Evolutionary conservation across 1,140 invertebrate species (phyloP).

Genomic region (Brachionus plicatilis): DNA sequence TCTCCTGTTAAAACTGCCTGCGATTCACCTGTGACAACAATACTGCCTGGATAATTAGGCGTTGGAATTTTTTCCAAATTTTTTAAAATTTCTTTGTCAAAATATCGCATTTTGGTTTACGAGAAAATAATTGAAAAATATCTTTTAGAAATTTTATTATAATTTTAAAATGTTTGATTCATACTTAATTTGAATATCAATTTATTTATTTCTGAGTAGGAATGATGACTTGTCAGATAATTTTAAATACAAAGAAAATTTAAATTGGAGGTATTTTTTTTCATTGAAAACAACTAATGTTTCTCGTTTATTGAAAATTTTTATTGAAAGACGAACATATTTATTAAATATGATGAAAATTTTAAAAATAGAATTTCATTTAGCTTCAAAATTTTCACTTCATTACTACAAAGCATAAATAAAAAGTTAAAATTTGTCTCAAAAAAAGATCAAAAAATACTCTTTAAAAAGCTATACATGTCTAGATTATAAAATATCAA

Average conservation of each 20-base stretch:
- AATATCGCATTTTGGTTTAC: background rate
- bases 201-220: background rate
- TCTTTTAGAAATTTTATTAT: background rate
- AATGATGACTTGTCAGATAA: background rate
- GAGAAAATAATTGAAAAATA: background rate
- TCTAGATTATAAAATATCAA: too few relatives aligned
- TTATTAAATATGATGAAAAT: too few relatives aligned
- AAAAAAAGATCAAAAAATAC: too few relatives aligned
- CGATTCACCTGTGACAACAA: constrained; percentile 2
- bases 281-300: too few relatives aligned
- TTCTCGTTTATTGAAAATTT: too few relatives aligned
- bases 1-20: background rate
- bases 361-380: too few relatives aligned
- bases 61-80: constrained; percentile 17
- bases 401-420: too few relatives aligned
- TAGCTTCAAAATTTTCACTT: too few relatives aligned
- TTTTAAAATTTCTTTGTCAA: constrained; percentile 15
- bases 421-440: too few relatives aligned
- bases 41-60: background rate
- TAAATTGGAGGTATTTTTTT: too few relatives aligned
- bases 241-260: background rate
- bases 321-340: too few relatives aligned
- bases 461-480: too few relatives aligned
- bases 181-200: background rate
- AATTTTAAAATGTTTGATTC: background rate